Conservation (phyloP, 2,888 invertebrate species). For the Xylophagus ater region DNA sequence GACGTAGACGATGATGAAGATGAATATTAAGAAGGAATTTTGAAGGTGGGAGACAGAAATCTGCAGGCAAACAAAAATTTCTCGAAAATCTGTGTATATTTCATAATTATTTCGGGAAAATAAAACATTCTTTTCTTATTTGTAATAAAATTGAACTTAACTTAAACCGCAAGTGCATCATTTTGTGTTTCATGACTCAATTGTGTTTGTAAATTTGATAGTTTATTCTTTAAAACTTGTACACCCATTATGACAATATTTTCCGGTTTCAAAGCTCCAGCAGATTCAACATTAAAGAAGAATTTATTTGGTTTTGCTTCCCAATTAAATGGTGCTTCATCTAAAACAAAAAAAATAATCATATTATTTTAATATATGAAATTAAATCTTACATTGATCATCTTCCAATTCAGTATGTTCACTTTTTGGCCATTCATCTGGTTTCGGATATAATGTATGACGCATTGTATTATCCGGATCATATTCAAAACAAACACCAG, state of each 20-base stretch:
- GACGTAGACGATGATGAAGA: constrained; percentile 40
- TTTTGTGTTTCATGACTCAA: constrained; percentile 76
- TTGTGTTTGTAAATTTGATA: constrained; percentile 89
- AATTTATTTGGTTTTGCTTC: constrained; percentile 94
- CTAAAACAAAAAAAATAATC: constrained; percentile 34
- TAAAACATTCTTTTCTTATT: no score
- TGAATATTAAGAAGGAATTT: constrained; percentile 21
- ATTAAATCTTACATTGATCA: constrained; percentile 55
- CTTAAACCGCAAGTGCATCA: constrained; percentile 57
- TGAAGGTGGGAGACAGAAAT: no score
- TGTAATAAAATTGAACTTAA: no score
- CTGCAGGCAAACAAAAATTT: no score
- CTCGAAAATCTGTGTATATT: no score
- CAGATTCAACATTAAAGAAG: constrained; percentile 92
- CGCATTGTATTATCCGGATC: constrained; percentile 97
- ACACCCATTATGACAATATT: constrained; percentile 95
- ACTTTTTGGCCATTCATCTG: constrained; percentile 98
- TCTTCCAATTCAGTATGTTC: constrained; percentile 91
- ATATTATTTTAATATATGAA: constrained; percentile 1
- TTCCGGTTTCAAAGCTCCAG: constrained; percentile 89
- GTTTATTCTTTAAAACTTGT: constrained; percentile 84
- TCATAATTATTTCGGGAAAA: no score
- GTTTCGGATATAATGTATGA: constrained; percentile 90
- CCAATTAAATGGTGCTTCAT: constrained; percentile 88
- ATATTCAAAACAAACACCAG: constrained; percentile 97